A percentile compares a stretch with the other conserved stretches of the same genome.
Evolutionary conservation across 2,888 invertebrate species (phyloP).

Genomic region (Tethea ocularis): DNA sequence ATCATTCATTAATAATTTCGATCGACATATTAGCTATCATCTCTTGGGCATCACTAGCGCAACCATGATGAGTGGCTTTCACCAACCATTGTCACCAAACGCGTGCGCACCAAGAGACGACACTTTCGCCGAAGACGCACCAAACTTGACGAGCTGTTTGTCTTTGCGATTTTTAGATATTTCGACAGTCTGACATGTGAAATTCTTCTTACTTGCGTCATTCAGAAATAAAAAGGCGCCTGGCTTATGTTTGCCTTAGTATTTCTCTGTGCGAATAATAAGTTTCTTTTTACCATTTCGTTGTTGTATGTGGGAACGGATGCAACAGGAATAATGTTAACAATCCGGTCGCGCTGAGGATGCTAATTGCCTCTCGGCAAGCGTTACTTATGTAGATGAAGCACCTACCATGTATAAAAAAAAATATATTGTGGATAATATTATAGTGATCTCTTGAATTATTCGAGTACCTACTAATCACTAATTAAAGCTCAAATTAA

Average conservation of each 20-base stretch:
- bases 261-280: slow-evolving; percentile 29
- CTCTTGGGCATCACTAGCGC: slow-evolving; percentile 10
- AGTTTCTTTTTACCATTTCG: slow-evolving; percentile 46
- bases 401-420: slow-evolving; percentile 43
- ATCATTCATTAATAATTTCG: not conserved
- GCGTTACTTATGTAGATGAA: slow-evolving; percentile 48
- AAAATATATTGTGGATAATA: too few species aligned
- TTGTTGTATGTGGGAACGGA: slow-evolving; percentile 56
- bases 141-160: slow-evolving; percentile 47
- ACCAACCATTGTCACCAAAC: slow-evolving; percentile 55
- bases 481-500: too few species aligned
- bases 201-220: slow-evolving; percentile 42
- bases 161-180: slow-evolving; percentile 41
- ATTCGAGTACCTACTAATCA: too few species aligned
- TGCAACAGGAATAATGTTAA: slow-evolving; percentile 64
- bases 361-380: slow-evolving; percentile 67
- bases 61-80: slow-evolving; percentile 48
- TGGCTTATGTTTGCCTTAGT: slow-evolving; percentile 47
- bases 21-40: not conserved
- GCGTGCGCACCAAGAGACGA: slow-evolving; percentile 34
- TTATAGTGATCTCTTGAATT: too few species aligned
- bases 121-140: slow-evolving; percentile 60
- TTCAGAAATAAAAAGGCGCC: slow-evolving; percentile 36
- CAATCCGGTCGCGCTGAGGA: slow-evolving; percentile 63
- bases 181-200: slow-evolving; percentile 33